These are phyloP conservation scores for Palythoa caribaeorum DNA, from an alignment of 92 coral and sea anemone genomes.

Conservation along the genomic window DNA sequence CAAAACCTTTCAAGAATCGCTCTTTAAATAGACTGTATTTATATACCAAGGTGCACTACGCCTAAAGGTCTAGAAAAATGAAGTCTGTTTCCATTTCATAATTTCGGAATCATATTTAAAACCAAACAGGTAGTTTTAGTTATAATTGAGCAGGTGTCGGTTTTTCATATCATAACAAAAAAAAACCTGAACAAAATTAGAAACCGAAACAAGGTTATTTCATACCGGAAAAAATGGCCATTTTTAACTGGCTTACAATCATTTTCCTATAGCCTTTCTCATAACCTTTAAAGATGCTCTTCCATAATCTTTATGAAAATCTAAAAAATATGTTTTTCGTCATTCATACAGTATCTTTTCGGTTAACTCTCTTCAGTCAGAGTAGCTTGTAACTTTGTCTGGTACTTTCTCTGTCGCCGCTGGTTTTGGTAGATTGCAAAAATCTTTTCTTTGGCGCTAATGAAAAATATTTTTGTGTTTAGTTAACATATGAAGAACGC, in stretches of 20 bases:
- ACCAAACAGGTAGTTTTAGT: slow-evolving; percentile 9
- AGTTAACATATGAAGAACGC: neutral
- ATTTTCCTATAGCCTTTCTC: neutral
- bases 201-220: neutral
- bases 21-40: too few relatives aligned
- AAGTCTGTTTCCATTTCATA: too few relatives aligned
- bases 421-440: neutral
- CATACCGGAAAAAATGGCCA: neutral
- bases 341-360: neutral
- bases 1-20: too few relatives aligned
- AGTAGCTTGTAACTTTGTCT: neutral
- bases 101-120: neutral
- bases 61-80: too few relatives aligned
- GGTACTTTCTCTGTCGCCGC: neutral
- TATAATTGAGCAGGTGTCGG: slow-evolving; percentile 8
- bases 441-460: neutral
- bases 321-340: neutral
- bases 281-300: neutral
- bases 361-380: neutral
- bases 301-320: neutral
- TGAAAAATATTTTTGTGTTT: neutral
- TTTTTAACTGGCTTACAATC: neutral
- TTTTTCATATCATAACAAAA: neutral
- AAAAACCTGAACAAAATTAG: neutral
- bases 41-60: too few relatives aligned